Evolutionary conservation across 2,113 vertebrate species (phyloP), one percentile per base, ranked within the genome.

Genomic region (Calidris pugnax): DNA sequence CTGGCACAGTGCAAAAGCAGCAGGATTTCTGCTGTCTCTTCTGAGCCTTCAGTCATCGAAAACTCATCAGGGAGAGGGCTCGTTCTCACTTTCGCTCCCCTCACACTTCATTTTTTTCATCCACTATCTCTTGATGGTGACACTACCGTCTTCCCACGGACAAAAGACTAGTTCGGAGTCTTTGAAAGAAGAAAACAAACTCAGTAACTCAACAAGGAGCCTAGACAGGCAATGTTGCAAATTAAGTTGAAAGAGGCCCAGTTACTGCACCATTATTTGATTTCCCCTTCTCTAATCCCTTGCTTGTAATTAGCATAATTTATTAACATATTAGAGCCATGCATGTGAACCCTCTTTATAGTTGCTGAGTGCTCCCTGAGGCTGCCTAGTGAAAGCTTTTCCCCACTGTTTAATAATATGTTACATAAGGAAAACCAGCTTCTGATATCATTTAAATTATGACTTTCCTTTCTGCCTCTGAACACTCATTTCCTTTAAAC

Each of bases 371-470:
- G 96, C 91, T 85, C 92, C 93, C 97, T 23, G 53, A 95, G 97
- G 96, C 93, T 93, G 94, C 91, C 84, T 89, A 87, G 90, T 76
- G 78, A 35, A 82, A 83, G 76, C 85, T 59, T 67, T 94, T 73
- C 91, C 97, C 92, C 72, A 56, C 94, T 85, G 83, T 95, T 97
- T 93, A 96, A 95, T 95, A 96, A 97, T 95, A 96, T 78, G 33
- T 91, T 93, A 93, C 93, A 87, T 93, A 84, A 30, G 85, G 94
- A 97, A 97, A 94, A 88, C 89, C 74, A 76, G 68, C 85, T 91
- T 90, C 91, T 96, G 97, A 97, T 97, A 97, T 95, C 92, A 96
- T 97, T 97, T 97, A 97, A 97, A 97, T 97, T 97, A 97, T 97
- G 89, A 96, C 96, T 97, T 97, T 97, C 94, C 76, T 95, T 89